Evolutionary conservation across 1,140 invertebrate genomes (phyloP), one percentile per base, ranked within the genome.

Genomic region (Oreohelix idahoensis): DNA sequence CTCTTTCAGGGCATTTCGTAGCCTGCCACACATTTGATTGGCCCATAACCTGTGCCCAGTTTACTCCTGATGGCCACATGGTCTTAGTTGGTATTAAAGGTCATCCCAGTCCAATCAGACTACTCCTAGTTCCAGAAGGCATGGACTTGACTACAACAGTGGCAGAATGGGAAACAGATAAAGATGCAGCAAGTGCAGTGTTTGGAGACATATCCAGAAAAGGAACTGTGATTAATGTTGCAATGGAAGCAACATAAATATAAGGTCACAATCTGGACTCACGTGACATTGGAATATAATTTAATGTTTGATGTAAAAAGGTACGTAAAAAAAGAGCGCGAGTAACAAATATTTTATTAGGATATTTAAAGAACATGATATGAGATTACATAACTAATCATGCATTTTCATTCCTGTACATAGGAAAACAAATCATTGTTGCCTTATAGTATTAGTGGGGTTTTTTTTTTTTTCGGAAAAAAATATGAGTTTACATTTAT

Each of bases 21-120:
- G 70, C 81, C 20, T 63, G 49, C 71, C 81, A 83, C 58, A 83
- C 81, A 2, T 85, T 83, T 53, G 70, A 85, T 63, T 49, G 26
- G 15, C 36, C 58, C 13, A 45, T 85, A 13, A 83, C 77, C 1
- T 76, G 70, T 42, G 77, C 77, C 17, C 53, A 79, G 49, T 35
- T 79, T 38, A 66, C 51, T 39, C 58, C 77, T 38, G 77, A 79
- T 45, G 58, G 77, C 5, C 58, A 39, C 5, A 36, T 79, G 77
- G 39, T 79, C 32, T 53, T 79, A 15, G 77, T 66, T n/a, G 77
- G 77, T 4, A 35, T 79, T 1, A 79, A 66, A 66, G 58, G 77
- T 69, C n/a, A 69, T 66, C n/a, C 63, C 5, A 35, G 26, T n/a
- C 77, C 35, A 20, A 66, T 79, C 32, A 66, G 77, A 66, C 53